Evolutionary conservation across 1,140 invertebrate species (phyloP), one percentile per base, ranked within the genome.

Genomic region (Drosophila rufa): DNA sequence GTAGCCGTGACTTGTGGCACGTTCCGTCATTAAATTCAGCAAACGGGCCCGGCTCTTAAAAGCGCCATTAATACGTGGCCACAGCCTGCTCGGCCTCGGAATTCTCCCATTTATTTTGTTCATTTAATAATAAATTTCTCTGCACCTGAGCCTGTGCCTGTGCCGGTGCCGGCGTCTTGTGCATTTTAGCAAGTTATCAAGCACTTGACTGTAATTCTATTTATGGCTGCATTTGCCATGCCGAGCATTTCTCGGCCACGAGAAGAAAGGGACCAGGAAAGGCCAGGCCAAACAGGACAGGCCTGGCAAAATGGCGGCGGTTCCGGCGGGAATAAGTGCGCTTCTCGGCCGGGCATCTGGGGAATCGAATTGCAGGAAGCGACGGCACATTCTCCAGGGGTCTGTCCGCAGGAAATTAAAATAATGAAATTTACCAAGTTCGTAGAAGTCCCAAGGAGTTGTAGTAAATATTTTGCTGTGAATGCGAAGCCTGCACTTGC

Each of bases 131-230:
- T 85, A 85, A 85, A 85, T 84, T 84, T 71, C 42, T 19, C n/a
- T 40, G 60, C 75, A 76, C 75, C 77, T 62, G 48, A 22, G 45
- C 42, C 57, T 50, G 33, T 64, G 40, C 55, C 19, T 47, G 43
- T 40, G 36, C 19, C 42, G 15, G 36, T 9, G 40, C 46, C 65
- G 48, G 45, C 36, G 46, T 51, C 68, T 60, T 25, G 65, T 82
- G 77, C 80, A 89, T 78, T 74, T 87, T 89, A 71, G 83, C 80
- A 70, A 87, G 83, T 84, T 87, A 89, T 87, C 83, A 87, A 78
- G 84, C 73, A 77, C 84, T 87, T 87, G 83, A 89, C 83, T 84
- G 80, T 87, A 87, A 89, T 87, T 83, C 84, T 89, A 89, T 87
- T 87, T 89, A 87, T 83, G 80, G 83, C 83, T 73, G 83, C 80